These are phyloP conservation scores for Tenualosa ilisha DNA, from an alignment of 2,797 vertebrate species.

Conservation along the genomic window DNA sequence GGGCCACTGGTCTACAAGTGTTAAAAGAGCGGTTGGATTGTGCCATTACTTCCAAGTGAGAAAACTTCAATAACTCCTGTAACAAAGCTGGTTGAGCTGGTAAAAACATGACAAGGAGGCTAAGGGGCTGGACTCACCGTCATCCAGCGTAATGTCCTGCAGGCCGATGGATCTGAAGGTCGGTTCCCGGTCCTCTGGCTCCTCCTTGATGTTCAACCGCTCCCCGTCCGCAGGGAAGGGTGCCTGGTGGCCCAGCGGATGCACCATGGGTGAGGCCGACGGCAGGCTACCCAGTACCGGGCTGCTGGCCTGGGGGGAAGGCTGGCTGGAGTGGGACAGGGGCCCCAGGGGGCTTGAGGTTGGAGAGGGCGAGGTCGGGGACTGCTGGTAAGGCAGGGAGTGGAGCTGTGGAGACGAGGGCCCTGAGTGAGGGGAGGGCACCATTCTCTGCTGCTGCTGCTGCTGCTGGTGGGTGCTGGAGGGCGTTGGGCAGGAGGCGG, in stretches of 20 bases:
- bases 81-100: background rate
- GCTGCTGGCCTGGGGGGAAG: constrained; percentile 78
- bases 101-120: background rate
- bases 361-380: constrained; percentile 86
- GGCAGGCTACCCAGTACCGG: constrained; percentile 76
- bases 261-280: constrained; percentile 74
- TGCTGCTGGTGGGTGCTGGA: constrained; percentile 69
- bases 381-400: constrained; percentile 88
- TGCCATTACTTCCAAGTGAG: background rate
- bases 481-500: constrained; percentile 84
- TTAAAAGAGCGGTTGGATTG: background rate
- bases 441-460: constrained; percentile 66
- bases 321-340: constrained; percentile 75
- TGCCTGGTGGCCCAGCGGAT: constrained; percentile 79
- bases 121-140: constrained; percentile 81
- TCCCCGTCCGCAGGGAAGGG: constrained; percentile 82
- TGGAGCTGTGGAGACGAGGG: constrained; percentile 92
- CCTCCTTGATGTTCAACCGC: constrained; percentile 87
- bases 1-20: background rate
- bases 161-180: constrained; percentile 94
- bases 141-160: constrained; percentile 98
- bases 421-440: constrained; percentile 86
- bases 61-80: background rate
- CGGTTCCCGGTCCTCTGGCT: constrained; percentile 90
- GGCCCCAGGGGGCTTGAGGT: constrained; percentile 77